Evolutionary conservation across 2,113 vertebrate genomes (phyloP).

Genomic region (Cairina moschata): DNA sequence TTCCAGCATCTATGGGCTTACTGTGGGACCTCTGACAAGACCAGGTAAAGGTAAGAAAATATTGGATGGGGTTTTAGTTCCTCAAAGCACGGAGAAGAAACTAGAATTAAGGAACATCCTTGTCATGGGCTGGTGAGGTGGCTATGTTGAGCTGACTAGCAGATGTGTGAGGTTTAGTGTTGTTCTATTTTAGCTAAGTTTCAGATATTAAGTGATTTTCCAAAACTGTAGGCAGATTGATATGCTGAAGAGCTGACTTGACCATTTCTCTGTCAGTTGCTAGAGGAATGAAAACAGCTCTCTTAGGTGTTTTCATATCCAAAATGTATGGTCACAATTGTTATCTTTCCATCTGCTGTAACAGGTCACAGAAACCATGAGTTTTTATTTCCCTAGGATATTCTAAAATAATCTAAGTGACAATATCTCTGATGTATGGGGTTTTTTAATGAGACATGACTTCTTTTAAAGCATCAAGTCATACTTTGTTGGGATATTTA

Average conservation of each 20-base stretch:
- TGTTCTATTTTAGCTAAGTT: not conserved
- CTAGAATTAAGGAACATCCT: not conserved
- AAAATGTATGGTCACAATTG: not conserved
- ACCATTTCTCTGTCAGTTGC: not conserved
- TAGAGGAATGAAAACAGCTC: not conserved
- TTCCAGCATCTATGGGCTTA: not conserved
- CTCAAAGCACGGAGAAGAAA: not conserved
- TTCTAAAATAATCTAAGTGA: not conserved
- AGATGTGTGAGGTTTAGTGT: not conserved
- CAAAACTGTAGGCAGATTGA: not conserved
- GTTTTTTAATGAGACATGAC: not conserved
- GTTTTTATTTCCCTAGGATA: not conserved
- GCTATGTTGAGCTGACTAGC: not conserved
- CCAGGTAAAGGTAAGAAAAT: not conserved
- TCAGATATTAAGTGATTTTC: not conserved
- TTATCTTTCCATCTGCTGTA: not conserved
- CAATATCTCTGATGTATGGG: not conserved
- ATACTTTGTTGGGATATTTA: not conserved
- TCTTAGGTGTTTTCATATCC: not conserved
- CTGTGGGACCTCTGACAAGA: not conserved
- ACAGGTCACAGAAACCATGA: not conserved
- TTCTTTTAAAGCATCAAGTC: not conserved
- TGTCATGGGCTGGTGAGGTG: fast-evolving
- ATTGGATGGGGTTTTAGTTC: not conserved
- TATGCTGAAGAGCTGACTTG: not conserved